These are phyloP conservation scores for Drosophila nigricruria DNA, from an alignment of 2,888 invertebrate species.

Conservation along the genomic window DNA sequence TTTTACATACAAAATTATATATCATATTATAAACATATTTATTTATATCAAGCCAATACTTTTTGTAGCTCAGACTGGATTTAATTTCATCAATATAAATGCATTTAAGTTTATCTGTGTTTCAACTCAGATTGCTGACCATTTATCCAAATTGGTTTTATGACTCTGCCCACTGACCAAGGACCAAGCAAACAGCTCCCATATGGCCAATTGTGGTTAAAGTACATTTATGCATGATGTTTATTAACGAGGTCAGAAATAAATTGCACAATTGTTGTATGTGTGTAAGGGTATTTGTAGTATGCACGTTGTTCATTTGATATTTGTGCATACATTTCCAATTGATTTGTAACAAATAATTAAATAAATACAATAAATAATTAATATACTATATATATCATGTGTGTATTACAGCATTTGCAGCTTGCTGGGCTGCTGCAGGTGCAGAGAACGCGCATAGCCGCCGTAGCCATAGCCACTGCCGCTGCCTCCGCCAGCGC, in stretches of 20 bases:
- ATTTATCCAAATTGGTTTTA: neutral
- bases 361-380: slow-evolving; percentile 46
- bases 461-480: slow-evolving; percentile 87
- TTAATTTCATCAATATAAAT: neutral
- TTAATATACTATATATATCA: slow-evolving; percentile 43
- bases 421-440: slow-evolving; percentile 59
- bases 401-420: slow-evolving; percentile 30
- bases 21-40: neutral
- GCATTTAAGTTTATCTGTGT: neutral
- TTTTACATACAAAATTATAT: too few species aligned
- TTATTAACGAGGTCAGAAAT: neutral
- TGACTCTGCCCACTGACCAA: neutral
- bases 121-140: neutral
- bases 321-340: neutral
- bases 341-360: slow-evolving; percentile 14
- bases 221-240: neutral
- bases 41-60: neutral
- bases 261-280: too few species aligned
- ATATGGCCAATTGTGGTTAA: neutral
- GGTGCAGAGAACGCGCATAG: slow-evolving; percentile 83
- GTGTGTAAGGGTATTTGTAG: neutral
- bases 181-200: neutral
- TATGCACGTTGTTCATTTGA: neutral
- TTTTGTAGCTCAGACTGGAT: neutral
- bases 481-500: slow-evolving; percentile 84